phyloP scores from a whole-genome alignment of 1,140 invertebrate species.

The Dryas iulia region DNA sequence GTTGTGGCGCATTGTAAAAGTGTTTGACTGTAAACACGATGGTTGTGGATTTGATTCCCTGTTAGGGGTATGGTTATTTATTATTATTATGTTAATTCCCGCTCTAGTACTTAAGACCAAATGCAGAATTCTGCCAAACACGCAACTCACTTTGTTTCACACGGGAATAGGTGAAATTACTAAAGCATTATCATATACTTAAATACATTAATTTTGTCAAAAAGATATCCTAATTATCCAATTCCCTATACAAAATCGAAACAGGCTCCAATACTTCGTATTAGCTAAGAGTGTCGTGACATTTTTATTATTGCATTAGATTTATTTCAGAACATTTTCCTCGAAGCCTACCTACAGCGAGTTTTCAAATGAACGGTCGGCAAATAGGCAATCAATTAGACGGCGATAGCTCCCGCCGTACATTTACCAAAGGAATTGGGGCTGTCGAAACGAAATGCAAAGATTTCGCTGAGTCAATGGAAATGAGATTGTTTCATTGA shows the following conservation, averaged over 20 bases:
- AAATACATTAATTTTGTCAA: background rate
- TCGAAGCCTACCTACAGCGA: background rate
- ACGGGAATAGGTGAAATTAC: too few relatives aligned
- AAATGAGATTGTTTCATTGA: background rate
- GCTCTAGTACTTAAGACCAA: too few relatives aligned
- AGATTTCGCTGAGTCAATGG: background rate
- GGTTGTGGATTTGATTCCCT: too few relatives aligned
- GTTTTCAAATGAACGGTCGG: background rate
- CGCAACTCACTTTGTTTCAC: too few relatives aligned
- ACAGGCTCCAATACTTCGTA: background rate
- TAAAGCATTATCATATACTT: too few relatives aligned
- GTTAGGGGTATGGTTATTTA: too few relatives aligned
- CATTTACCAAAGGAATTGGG: background rate
- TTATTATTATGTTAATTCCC: too few relatives aligned
- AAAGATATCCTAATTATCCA: background rate
- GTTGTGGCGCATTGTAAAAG: too few relatives aligned
- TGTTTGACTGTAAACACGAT: too few relatives aligned
- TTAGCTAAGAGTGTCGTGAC: background rate
- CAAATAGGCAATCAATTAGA: slow-evolving; percentile 9
- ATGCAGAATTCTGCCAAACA: too few relatives aligned
- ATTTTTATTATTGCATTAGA: background rate
- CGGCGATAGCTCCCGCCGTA: background rate
- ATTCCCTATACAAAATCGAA: background rate
- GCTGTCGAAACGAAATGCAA: background rate
- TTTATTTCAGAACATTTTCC: background rate